phyloP scores from a whole-genome alignment of 1,140 invertebrate genomes.

The Drosophila bifasciata region DNA sequence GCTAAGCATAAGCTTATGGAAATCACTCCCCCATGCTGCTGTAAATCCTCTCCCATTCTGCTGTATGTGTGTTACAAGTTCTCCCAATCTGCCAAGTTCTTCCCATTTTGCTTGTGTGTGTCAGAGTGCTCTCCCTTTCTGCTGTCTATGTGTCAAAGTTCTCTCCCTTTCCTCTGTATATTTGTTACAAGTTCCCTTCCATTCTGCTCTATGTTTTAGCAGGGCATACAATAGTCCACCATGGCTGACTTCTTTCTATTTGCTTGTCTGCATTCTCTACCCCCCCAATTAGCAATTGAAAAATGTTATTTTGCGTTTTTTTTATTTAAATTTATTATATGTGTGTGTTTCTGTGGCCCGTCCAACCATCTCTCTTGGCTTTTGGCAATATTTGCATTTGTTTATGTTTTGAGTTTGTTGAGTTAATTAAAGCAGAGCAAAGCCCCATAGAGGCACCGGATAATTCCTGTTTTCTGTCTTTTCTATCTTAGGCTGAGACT shows the following conservation, averaged over 20 bases:
- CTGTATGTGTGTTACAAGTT: background rate
- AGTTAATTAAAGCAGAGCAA: conserved; percentile 42
- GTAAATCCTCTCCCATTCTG: background rate
- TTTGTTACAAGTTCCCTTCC: background rate
- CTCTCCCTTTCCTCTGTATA: too few relatives aligned
- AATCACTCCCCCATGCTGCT: too few relatives aligned
- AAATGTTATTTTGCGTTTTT: conserved; percentile 27
- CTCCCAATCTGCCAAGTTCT: too few relatives aligned
- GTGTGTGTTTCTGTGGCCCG: background rate
- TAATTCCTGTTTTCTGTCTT: conserved; percentile 8
- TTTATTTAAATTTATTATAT: conserved; percentile 32
- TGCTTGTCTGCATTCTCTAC: background rate
- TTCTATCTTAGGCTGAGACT: conserved; percentile 25
- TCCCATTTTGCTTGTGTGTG: too few relatives aligned
- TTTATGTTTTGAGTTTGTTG: conserved; percentile 46
- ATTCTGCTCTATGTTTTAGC: background rate
- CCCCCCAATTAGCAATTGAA: conserved; percentile 7
- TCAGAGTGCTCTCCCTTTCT: too few relatives aligned
- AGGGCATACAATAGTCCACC: conserved; percentile 1
- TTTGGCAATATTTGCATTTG: conserved; percentile 38
- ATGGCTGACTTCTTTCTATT: background rate
- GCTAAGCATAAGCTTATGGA: too few relatives aligned
- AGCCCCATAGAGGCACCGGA: conserved; percentile 6
- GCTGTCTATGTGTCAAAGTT: background rate
- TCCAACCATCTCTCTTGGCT: background rate